phyloP scores from a whole-genome alignment of 2,888 invertebrate genomes.

The Acholoe squamosa region DNA sequence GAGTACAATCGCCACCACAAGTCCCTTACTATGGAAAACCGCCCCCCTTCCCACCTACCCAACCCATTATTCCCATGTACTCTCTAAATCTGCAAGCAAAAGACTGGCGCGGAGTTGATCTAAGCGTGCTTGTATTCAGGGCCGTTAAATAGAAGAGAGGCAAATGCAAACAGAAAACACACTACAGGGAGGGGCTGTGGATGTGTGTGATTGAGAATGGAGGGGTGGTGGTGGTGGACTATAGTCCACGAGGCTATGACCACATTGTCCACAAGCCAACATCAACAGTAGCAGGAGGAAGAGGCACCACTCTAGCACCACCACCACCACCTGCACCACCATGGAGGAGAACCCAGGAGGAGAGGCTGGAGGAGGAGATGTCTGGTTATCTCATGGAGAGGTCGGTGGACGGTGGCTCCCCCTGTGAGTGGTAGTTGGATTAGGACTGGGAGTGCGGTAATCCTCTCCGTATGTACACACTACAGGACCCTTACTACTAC shows the following conservation, averaged over 20 bases:
- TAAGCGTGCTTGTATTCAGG: not conserved
- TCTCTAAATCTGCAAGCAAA: constrained; percentile 48
- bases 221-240: not conserved
- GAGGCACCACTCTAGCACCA: not conserved
- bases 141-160: constrained; percentile 19
- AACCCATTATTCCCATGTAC: constrained; percentile 29
- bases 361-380: not conserved
- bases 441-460: not conserved
- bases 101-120: constrained; percentile 36
- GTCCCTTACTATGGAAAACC: not conserved
- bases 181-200: not conserved
- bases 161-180: constrained; percentile 54
- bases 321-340: not conserved
- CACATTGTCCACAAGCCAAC: not conserved
- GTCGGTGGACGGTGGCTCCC: constrained; percentile 39
- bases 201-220: constrained; percentile 11
- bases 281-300: not conserved
- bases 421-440: not conserved
- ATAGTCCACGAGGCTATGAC: not conserved
- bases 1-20: constrained; percentile 37
- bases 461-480: not conserved
- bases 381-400: constrained; percentile 27
- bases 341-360: not conserved
- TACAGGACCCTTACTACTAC: not conserved
- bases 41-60: not conserved